phyloP scores from a whole-genome alignment of 1,140 invertebrate genomes.

The Drosophila orena region DNA sequence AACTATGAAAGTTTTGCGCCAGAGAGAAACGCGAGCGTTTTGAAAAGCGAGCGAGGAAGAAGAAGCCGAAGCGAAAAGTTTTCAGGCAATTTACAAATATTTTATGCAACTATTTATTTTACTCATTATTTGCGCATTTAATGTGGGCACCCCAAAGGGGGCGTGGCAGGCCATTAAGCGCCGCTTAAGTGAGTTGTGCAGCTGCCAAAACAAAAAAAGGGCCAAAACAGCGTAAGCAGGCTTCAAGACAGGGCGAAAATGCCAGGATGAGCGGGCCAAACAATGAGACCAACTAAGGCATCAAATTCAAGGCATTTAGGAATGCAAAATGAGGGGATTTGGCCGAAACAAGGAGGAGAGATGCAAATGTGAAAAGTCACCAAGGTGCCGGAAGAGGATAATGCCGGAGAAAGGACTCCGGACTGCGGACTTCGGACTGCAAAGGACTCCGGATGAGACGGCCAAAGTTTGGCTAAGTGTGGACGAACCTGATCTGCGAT shows the following conservation, averaged over 20 bases:
- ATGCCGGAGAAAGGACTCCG: conserved; percentile 6
- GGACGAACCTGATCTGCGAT: conserved; percentile 36
- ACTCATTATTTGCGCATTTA: conserved; percentile 68
- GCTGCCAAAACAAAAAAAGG: neutral
- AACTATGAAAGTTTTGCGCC: conserved; percentile 63
- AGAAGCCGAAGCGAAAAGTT: conserved; percentile 46
- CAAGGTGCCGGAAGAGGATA: conserved; percentile 22
- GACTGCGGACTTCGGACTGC: too few relatives aligned
- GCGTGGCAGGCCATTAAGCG: conserved; percentile 44
- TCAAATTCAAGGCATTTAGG: conserved; percentile 43
- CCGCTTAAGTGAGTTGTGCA: conserved; percentile 39
- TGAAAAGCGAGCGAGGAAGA: conserved; percentile 21
- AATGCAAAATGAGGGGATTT: conserved; percentile 33
- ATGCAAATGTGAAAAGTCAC: conserved; percentile 45
- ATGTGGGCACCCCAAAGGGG: conserved; percentile 18
- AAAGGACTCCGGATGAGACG: conserved; percentile 4
- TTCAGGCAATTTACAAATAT: conserved; percentile 66
- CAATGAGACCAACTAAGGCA: conserved; percentile 28
- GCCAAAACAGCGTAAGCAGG: neutral
- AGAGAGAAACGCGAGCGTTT: conserved; percentile 19
- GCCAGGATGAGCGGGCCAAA: neutral
- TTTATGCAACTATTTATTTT: conserved; percentile 69
- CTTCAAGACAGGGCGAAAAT: neutral
- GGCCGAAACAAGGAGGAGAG: conserved; percentile 2
- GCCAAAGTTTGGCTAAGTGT: conserved; percentile 19